phyloP scores from a whole-genome alignment of 2,113 vertebrate species.

The Brachypodius melanocephalos region DNA sequence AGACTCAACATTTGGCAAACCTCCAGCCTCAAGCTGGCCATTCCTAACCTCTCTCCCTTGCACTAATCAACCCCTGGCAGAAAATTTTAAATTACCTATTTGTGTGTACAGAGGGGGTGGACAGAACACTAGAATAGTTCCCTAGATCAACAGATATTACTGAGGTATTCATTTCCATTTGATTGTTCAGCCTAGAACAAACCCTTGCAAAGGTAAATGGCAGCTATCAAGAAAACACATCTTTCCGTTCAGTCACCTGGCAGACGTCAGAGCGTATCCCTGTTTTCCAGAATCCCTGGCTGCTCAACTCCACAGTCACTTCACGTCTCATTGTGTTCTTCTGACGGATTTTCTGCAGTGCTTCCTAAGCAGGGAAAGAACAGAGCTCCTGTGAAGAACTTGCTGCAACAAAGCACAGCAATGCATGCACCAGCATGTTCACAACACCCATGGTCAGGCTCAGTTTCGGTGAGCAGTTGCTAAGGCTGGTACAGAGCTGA shows the following conservation, averaged over 20 bases:
- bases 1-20: not conserved
- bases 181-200: not conserved
- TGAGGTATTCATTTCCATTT: not conserved
- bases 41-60: not conserved
- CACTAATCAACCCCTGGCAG: not conserved
- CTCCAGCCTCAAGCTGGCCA: not conserved
- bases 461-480: not conserved
- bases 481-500: not conserved
- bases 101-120: not conserved
- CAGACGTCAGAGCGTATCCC: constrained; percentile 98
- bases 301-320: constrained; percentile 97
- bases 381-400: not conserved
- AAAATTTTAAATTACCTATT: not conserved
- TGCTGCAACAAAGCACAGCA: not conserved
- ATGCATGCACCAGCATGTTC: fast-evolving
- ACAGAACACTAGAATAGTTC: not conserved
- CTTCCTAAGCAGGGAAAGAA: constrained; percentile 80
- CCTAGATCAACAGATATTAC: not conserved
- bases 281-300: constrained; percentile 98
- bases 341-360: constrained; percentile 98
- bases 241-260: constrained; percentile 79
- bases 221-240: not conserved
- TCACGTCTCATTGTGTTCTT: constrained; percentile 99
- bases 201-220: not conserved
- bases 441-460: not conserved